Evolutionary conservation across 1,140 invertebrate genomes (phyloP).

Genomic region (Trypoxylus dichotomus): DNA sequence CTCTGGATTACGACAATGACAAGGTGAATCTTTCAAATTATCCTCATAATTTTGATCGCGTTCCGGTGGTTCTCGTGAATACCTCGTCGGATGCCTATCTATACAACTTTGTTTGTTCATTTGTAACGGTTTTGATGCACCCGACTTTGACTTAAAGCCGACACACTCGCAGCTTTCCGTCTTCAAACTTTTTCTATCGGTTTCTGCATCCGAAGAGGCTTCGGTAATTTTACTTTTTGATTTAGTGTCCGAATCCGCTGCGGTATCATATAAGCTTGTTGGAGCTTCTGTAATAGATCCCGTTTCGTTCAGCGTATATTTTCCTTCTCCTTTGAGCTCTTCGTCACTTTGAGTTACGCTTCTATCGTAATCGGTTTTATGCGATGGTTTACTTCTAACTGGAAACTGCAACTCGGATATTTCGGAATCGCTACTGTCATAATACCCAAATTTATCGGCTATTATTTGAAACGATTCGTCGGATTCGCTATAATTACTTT

Average conservation of each 20-base stretch:
- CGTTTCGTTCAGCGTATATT: neutral
- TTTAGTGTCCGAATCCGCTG: neutral
- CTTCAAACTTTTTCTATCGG: neutral
- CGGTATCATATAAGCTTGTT: neutral
- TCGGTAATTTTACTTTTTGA: neutral
- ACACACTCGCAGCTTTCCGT: too few relatives aligned
- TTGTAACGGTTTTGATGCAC: neutral
- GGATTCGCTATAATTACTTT: neutral
- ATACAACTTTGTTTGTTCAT: slow-evolving; percentile 9
- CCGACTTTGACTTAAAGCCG: neutral
- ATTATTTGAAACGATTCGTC: slow-evolving; percentile 1
- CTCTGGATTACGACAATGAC: slow-evolving; percentile 3
- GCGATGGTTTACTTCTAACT: neutral
- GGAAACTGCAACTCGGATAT: slow-evolving; percentile 31
- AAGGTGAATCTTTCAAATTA: neutral
- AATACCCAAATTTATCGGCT: slow-evolving; percentile 23
- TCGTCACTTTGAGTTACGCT: neutral
- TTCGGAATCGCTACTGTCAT: slow-evolving; percentile 35
- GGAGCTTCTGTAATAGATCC: neutral
- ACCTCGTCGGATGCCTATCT: slow-evolving; percentile 12
- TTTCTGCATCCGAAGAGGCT: neutral
- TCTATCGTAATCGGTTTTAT: neutral
- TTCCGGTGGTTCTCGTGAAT: slow-evolving; percentile 38
- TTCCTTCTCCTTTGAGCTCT: neutral
- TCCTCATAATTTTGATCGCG: slow-evolving; percentile 32